Conservation (phyloP, 1,140 invertebrate genomes). For the Zaprionus tsacasi region DNA sequence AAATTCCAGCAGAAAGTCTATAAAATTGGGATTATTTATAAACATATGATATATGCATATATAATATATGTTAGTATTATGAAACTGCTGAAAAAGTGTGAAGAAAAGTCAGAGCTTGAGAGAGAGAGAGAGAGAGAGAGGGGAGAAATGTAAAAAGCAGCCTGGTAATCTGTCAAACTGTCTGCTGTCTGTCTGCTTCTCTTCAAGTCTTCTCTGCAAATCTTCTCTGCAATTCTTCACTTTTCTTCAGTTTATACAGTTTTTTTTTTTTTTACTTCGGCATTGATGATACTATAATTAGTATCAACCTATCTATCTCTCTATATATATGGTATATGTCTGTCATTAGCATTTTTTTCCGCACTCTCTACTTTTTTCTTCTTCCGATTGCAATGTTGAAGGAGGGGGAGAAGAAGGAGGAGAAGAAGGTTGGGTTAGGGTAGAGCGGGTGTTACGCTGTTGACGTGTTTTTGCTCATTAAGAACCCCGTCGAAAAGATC, state of each 20-base stretch:
- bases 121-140: conserved; percentile 3
- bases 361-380: background rate
- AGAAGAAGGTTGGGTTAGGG: background rate
- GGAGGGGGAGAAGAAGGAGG: background rate
- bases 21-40: too few relatives aligned
- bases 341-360: conserved; percentile 32
- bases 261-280: conserved; percentile 3
- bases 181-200: conserved; percentile 21
- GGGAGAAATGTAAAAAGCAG: background rate
- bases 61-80: too few relatives aligned
- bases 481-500: conserved; percentile 1
- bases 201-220: conserved; percentile 9
- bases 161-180: conserved; percentile 20
- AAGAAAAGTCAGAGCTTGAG: background rate
- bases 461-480: conserved; percentile 57
- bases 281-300: conserved; percentile 53
- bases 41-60: too few relatives aligned
- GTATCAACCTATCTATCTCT: conserved; percentile 15
- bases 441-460: conserved; percentile 3
- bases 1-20: too few relatives aligned
- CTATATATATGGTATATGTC: conserved; percentile 9
- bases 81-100: too few relatives aligned
- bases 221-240: conserved; percentile 17
- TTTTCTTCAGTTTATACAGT: conserved; percentile 7
- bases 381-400: background rate